Base-by-base conservation (phyloP, 2,797 vertebrate genomes). In the Notoglanidium macrostoma region DNA sequence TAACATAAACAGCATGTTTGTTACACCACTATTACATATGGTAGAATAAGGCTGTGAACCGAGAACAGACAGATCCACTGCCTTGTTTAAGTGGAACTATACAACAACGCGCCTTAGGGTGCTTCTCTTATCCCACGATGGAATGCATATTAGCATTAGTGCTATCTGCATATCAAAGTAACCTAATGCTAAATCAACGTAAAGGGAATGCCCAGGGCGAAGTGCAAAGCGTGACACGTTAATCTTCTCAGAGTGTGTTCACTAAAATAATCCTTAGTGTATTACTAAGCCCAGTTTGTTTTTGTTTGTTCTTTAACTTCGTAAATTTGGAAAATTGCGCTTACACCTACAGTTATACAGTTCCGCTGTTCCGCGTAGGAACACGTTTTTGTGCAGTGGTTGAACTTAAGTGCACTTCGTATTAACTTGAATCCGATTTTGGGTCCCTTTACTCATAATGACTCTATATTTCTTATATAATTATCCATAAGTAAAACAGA, bases 131-230 rank as follows among this genome's bases (percentile, higher is more conserved):
- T 85, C 61, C 15, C 14, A 49, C 40, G 49, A 46, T 73, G 68
- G 7, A 44, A 85, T 90, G 76, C 85, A 90, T 92, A 87, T 54
- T 68, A 61, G n/a, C 59, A 40, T 35, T 63, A 57, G 10, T 40
- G 23, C 49, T 74, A 79, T 72, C 78, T 49, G 86, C 89, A 94
- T 92, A 92, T 95, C 94, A 96, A 95, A 95, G 95, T 92, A 67
- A 46, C 14, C 35, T 49, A 82, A 29, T 15, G 14, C 86, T 83
- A 91, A 57, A 92, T 94, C 91, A 92, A 82, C 78, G 61, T 83
- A 81, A 91, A 90, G 92, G 92, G 92, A 91, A 91, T 92, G 93
- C 90, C 92, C 92, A 10, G 17, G 85, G 59, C 46, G n/a, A 90
- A 90, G 94, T 90, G 94, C 88, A 87, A 94, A 89, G 82, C 87